Conservation (phyloP, 2,888 invertebrate genomes). For the Liodrosophila aerea region DNA sequence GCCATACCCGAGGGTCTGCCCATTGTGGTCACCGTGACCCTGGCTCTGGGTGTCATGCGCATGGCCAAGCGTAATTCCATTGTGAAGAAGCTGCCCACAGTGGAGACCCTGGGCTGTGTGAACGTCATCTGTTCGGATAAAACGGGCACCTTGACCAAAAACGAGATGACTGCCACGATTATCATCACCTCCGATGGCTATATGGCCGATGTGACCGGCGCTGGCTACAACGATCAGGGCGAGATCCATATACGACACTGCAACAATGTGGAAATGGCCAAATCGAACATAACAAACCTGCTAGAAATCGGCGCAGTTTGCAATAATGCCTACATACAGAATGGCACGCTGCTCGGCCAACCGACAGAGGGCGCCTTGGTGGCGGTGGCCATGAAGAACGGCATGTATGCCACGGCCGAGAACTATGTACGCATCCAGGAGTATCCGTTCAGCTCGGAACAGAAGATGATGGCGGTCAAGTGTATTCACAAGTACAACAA, state of each 20-base stretch:
- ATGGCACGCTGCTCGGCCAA: conserved; percentile 93
- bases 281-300: conserved; percentile 87
- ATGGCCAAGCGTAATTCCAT: conserved; percentile 99
- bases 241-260: conserved; percentile 91
- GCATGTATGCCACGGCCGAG: conserved; percentile 91
- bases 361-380: conserved; percentile 99
- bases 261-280: conserved; percentile 88
- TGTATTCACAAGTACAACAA: conserved; percentile 91
- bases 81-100: conserved; percentile 99
- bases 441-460: conserved; percentile 98
- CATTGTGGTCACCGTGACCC: conserved; percentile 99
- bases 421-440: conserved; percentile 94
- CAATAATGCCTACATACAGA: conserved; percentile 96
- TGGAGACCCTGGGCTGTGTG: conserved; percentile 97
- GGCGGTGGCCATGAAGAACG: conserved; percentile 95
- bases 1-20: conserved; percentile 99
- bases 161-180: conserved; percentile 99
- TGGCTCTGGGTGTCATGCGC: conserved; percentile 98
- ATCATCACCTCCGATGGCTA: conserved; percentile 96
- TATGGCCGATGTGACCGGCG: conserved; percentile 92
- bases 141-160: conserved; percentile 96
- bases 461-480: conserved; percentile 99
- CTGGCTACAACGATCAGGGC: conserved; percentile 94
- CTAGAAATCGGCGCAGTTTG: conserved; percentile 96
- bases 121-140: conserved; percentile 99